Evolutionary conservation across 2,113 vertebrate species (phyloP), one percentile per base, ranked within the genome.

Genomic region (Epinephelus cyanopodus): DNA sequence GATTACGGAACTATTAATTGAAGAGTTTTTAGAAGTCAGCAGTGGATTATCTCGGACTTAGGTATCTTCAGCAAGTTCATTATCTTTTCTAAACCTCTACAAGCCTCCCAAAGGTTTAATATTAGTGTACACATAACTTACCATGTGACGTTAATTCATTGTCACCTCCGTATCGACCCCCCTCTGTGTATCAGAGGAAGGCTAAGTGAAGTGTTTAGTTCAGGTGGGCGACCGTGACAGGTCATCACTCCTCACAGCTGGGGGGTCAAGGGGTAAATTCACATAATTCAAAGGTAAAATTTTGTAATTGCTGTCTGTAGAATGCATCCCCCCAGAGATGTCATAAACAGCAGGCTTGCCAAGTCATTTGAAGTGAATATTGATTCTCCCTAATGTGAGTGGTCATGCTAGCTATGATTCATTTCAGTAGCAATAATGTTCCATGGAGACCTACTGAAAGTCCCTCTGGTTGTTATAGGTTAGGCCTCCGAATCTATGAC

Each of bases 81-180:
- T 77, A 42, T 80, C 33, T 25, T 42, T 15, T 17, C 21, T 78
- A 63, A 82, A 18, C 33, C 48, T 42, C 8, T 9, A 13, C 0
- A 5, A 66, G 79, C 19, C 52, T 13, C 29, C 47, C 27, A 50
- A 57, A 56, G 18, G 48, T 70, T 72, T 84, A 19, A 66, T 54
- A 73, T 69, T 50, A 33, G 58, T 17, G 53, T 61, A 21, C 48
- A 18, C n/a, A 62, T 83, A 72, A 83, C 1, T 79, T 50, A 79
- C 39, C 69, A 12, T 2, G 37, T 48, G 39, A 6, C 61, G 29
- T 78, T 71, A 65, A 91, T 82, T 84, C 75, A 69, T 39, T 68
- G 62, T 74, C 80, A 69, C 74, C 37, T 23, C 64, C 29, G 9
- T 67, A 91, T 90, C 2, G 89, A 93, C 84, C 79, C 58, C 29